Evolutionary conservation across 1,140 invertebrate species (phyloP).

Genomic region (Drosophila watanabei): DNA sequence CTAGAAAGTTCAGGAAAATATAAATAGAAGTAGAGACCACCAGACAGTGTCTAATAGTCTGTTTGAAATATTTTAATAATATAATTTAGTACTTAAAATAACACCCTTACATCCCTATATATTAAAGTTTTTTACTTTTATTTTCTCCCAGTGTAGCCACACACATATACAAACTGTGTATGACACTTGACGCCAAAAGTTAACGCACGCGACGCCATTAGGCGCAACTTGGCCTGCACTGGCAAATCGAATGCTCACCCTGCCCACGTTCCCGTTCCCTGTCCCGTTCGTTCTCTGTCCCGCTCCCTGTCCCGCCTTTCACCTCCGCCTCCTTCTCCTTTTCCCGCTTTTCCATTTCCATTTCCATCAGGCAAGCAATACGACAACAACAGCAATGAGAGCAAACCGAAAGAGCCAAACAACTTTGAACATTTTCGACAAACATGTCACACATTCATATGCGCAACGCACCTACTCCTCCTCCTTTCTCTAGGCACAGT

Average conservation of each 20-base stretch:
- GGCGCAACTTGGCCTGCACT: constrained; percentile 70
- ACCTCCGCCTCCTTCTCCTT: not conserved
- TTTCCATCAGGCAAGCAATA: constrained; percentile 46
- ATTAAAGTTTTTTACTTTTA: too few relatives aligned
- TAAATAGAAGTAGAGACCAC: too few relatives aligned
- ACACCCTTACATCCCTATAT: too few relatives aligned
- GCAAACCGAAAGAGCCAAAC: constrained; percentile 54
- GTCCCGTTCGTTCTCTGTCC: constrained; percentile 16
- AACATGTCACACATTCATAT: constrained; percentile 81
- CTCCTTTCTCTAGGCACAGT: constrained; percentile 18
- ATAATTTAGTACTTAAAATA: too few relatives aligned
- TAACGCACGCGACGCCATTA: constrained; percentile 78
- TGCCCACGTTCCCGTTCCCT: constrained; percentile 20
- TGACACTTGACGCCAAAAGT: constrained; percentile 78
- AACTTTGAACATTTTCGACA: constrained; percentile 81
- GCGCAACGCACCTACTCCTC: constrained; percentile 40
- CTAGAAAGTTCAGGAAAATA: too few relatives aligned
- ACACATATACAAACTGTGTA: constrained; percentile 12
- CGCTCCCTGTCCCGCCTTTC: not conserved
- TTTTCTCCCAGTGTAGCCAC: not conserved
- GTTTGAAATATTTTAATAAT: too few relatives aligned
- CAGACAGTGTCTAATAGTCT: too few relatives aligned
- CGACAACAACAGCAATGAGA: constrained; percentile 33
- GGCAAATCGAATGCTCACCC: constrained; percentile 36
- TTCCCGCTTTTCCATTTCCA: constrained; percentile 16